phyloP scores from a whole-genome alignment of 2,888 invertebrate genomes.

The Frankliniella fusca region DNA sequence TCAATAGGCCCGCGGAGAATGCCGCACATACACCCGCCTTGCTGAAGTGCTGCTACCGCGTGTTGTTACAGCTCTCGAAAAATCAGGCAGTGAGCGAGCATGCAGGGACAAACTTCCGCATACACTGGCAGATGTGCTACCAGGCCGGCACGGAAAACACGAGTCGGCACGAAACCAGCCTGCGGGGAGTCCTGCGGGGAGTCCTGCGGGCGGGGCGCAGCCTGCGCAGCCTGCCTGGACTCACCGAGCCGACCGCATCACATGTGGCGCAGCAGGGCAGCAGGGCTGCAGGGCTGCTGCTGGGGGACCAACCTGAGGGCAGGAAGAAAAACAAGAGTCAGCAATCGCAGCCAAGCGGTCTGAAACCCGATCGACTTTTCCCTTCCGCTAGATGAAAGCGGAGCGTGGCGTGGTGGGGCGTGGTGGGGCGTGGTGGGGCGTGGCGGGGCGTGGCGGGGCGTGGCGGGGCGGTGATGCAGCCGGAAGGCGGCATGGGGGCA shows the following conservation, averaged over 20 bases:
- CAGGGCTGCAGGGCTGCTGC: not conserved
- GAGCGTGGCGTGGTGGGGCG: not conserved
- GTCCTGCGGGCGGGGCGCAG: not conserved
- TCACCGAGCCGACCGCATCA: not conserved
- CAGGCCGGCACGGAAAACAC: no score
- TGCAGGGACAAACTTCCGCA: no score
- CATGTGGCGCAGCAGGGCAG: not conserved
- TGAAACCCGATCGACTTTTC: slow-evolving; percentile 17
- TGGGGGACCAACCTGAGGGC: not conserved
- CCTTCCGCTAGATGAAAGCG: slow-evolving; percentile 5
- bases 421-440: not conserved
- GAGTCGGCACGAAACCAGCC: no score
- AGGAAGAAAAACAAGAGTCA: slow-evolving; percentile 1
- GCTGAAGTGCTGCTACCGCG: no score
- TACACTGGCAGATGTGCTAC: no score
- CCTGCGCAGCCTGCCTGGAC: not conserved
- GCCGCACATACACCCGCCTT: no score
- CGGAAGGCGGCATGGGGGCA: slow-evolving; percentile 6
- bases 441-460: not conserved
- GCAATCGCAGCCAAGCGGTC: not conserved
- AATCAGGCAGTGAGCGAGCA: no score
- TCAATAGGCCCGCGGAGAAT: no score
- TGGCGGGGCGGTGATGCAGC: not conserved
- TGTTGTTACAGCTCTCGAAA: no score
- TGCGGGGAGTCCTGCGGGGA: no score